phyloP scores from a whole-genome alignment of 1,140 invertebrate genomes.

The Parasteatoda tepidariorum region DNA sequence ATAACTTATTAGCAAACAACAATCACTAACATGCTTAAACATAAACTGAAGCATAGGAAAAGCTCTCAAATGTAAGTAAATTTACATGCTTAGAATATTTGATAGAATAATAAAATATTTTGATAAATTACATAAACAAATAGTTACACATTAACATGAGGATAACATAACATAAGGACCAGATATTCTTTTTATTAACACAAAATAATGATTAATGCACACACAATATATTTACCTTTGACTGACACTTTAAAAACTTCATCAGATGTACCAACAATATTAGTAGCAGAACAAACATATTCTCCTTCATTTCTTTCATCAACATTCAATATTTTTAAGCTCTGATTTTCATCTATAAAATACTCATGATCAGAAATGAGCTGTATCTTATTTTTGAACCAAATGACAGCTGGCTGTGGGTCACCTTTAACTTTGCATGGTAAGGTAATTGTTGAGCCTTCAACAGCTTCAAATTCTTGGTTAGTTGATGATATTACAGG shows the following conservation, averaged over 20 bases:
- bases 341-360: slow-evolving; percentile 62
- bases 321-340: slow-evolving; percentile 69
- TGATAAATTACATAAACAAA: no score
- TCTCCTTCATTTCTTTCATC: slow-evolving; percentile 67
- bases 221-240: slow-evolving; percentile 62
- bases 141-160: no score
- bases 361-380: slow-evolving; percentile 27
- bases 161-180: no score
- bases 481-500: slow-evolving; percentile 51
- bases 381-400: slow-evolving; percentile 62
- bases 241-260: slow-evolving; percentile 64
- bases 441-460: slow-evolving; percentile 52
- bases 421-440: slow-evolving; percentile 62
- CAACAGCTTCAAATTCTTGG: slow-evolving; percentile 62
- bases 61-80: no score
- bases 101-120: no score
- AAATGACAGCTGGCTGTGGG: slow-evolving; percentile 43
- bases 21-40: no score
- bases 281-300: slow-evolving; percentile 68
- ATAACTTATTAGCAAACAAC: no score
- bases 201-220: neutral
- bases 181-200: no score
- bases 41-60: no score
- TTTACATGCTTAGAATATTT: no score
- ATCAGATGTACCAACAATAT: slow-evolving; percentile 66